phyloP scores from a whole-genome alignment of 2,113 vertebrate species.

The Oophaga pumilio region DNA sequence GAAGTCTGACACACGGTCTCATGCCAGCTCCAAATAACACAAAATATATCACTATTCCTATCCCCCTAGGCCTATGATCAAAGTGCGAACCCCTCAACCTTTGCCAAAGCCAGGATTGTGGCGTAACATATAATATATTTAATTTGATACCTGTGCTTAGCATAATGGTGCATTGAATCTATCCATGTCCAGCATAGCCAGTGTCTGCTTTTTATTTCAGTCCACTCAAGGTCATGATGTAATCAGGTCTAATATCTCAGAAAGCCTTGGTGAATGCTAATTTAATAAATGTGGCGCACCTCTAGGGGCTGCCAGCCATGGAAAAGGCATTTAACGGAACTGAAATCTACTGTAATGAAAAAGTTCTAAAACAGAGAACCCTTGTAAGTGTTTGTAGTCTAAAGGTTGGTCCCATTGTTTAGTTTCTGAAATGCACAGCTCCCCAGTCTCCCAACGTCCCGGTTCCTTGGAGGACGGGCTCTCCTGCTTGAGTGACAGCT shows the following conservation, averaged over 20 bases:
- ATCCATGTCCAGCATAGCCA: slow-evolving; percentile 10
- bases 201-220: slow-evolving; percentile 33
- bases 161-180: slow-evolving; percentile 35
- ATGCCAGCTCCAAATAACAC: slow-evolving; percentile 13
- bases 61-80: slow-evolving; percentile 1
- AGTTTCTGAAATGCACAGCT: too few species aligned
- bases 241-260: background rate
- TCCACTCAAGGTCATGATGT: background rate
- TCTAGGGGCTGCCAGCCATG: background rate
- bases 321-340: background rate
- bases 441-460: too few species aligned
- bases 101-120: slow-evolving; percentile 21
- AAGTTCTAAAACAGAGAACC: background rate
- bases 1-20: background rate
- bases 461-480: too few species aligned
- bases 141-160: background rate
- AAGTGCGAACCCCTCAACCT: background rate
- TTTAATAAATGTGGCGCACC: background rate
- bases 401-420: background rate
- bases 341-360: background rate
- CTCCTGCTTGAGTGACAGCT: too few species aligned
- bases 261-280: background rate
- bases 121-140: slow-evolving; percentile 16
- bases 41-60: background rate
- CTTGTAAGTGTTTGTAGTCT: background rate